phyloP scores from a whole-genome alignment of 2,797 vertebrate genomes.

The Manis pentadactyla region DNA sequence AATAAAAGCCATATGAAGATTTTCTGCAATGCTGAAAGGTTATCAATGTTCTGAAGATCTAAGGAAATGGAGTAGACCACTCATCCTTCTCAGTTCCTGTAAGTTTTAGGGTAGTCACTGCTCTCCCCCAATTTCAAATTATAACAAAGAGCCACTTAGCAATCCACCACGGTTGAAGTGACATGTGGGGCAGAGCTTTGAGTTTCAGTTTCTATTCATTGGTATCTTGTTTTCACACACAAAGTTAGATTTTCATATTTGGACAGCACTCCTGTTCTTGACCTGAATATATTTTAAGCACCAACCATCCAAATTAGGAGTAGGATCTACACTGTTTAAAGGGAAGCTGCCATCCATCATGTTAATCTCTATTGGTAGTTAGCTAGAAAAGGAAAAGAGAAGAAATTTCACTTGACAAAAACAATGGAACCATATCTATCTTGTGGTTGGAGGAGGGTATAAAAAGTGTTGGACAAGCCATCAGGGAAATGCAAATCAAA shows the following conservation, averaged over 20 bases:
- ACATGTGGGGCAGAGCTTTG: background rate
- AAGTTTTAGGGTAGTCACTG: background rate
- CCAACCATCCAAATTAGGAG: constrained; percentile 1
- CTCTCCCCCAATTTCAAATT: background rate
- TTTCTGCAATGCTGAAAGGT: background rate
- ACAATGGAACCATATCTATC: background rate
- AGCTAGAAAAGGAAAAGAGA: background rate
- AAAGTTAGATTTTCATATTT: background rate
- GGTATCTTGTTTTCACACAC: background rate
- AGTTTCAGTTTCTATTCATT: background rate
- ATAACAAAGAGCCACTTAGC: background rate
- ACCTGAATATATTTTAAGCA: background rate
- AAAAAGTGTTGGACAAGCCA: background rate
- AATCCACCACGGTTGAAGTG: background rate
- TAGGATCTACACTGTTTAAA: background rate
- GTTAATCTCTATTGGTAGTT: background rate
- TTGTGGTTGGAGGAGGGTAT: background rate
- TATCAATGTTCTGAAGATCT: background rate
- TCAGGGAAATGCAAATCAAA: background rate
- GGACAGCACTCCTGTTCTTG: background rate
- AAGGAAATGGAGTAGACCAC: background rate
- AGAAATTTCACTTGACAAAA: background rate
- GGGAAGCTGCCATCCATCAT: background rate
- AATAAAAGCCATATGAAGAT: background rate
- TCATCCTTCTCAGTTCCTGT: background rate